Evolutionary conservation across 2,113 vertebrate genomes (phyloP).

Genomic region (Cyphomyrus plagiostoma): DNA sequence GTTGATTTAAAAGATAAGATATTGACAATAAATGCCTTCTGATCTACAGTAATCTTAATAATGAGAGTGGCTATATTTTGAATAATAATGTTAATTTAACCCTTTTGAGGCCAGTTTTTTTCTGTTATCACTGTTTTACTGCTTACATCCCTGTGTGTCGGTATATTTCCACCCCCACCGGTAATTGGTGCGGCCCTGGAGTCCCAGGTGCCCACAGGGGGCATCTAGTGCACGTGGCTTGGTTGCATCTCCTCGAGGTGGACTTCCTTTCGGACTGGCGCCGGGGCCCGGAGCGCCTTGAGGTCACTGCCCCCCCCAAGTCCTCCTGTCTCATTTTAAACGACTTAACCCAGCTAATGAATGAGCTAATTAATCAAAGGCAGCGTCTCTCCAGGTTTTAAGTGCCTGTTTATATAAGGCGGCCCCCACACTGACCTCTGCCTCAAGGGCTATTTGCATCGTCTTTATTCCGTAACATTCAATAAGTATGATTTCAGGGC

Average conservation of each 20-base stretch:
- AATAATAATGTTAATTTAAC: not conserved
- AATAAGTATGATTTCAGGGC: conserved; percentile 67
- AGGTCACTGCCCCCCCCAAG: conserved; percentile 44
- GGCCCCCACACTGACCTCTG: conserved; percentile 60
- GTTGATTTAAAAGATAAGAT: not conserved
- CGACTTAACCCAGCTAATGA: conserved; percentile 67
- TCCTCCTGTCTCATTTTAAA: conserved; percentile 51
- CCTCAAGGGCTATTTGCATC: conserved; percentile 58
- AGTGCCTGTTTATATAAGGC: conserved; percentile 67
- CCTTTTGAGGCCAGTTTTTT: not conserved
- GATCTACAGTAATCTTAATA: not conserved
- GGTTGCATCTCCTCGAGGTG: not conserved
- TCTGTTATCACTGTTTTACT: not conserved
- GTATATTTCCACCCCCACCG: too few species aligned
- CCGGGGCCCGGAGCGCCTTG: conserved; percentile 40
- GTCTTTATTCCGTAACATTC: conserved; percentile 60
- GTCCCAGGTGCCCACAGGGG: conserved; percentile 17
- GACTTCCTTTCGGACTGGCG: conserved; percentile 43
- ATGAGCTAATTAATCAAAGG: conserved; percentile 71
- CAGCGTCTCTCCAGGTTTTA: conserved; percentile 60
- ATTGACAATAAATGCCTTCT: not conserved
- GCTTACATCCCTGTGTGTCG: too few species aligned
- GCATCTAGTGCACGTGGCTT: not conserved
- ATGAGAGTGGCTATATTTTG: not conserved
- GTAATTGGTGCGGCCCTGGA: conserved; percentile 15